These are phyloP conservation scores for Diarsia mendica DNA, from an alignment of 2,888 invertebrate genomes.

Conservation along the genomic window DNA sequence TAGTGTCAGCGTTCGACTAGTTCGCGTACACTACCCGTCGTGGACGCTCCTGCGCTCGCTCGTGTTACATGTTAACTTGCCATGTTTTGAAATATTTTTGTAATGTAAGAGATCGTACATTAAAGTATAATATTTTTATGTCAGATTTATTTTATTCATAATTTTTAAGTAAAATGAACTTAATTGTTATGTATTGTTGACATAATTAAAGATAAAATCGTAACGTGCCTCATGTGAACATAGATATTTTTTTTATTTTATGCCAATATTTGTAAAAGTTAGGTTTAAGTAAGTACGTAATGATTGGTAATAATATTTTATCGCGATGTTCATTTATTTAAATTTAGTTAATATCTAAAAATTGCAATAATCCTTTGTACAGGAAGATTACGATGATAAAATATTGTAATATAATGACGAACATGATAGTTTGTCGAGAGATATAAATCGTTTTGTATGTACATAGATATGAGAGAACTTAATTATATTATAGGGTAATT, in stretches of 20 bases:
- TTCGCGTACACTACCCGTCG: slow-evolving; percentile 32
- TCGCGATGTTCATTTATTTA: slow-evolving; percentile 64
- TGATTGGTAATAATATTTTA: slow-evolving; percentile 68
- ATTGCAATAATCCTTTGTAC: slow-evolving; percentile 72
- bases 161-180: slow-evolving; percentile 70
- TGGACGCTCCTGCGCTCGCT: slow-evolving; percentile 29
- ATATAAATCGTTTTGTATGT: slow-evolving; percentile 69
- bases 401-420: slow-evolving; percentile 65
- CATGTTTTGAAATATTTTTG: slow-evolving; percentile 73
- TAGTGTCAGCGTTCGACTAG: slow-evolving; percentile 23
- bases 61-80: slow-evolving; percentile 71
- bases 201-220: slow-evolving; percentile 71
- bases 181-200: slow-evolving; percentile 69
- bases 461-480: slow-evolving; percentile 67
- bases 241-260: slow-evolving; percentile 76
- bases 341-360: slow-evolving; percentile 62
- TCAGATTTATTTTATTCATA: slow-evolving; percentile 71
- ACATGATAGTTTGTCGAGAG: slow-evolving; percentile 63
- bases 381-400: slow-evolving; percentile 64
- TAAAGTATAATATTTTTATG: slow-evolving; percentile 72
- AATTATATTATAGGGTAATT: slow-evolving; percentile 65
- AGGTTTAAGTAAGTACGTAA: slow-evolving; percentile 70
- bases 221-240: slow-evolving; percentile 76
- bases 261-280: slow-evolving; percentile 75
- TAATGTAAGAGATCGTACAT: slow-evolving; percentile 72